Percentiles rank a stretch among this genome's conserved stretches.
phyloP scores from a whole-genome alignment of 2,888 invertebrate genomes.

The Leucophenga maculata region DNA sequence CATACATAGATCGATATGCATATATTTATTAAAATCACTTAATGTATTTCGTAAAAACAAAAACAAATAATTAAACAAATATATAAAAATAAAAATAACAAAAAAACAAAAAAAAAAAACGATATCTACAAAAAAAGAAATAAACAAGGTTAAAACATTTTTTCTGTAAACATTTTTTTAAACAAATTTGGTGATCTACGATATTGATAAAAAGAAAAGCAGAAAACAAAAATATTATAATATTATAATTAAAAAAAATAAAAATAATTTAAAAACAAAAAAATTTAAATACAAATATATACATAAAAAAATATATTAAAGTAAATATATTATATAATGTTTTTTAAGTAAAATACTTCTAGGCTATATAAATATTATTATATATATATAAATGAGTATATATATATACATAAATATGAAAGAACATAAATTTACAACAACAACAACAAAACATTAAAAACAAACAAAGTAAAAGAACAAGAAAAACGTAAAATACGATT shows the following conservation, averaged over 20 bases:
- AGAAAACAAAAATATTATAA: constrained; percentile 28
- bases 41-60: constrained; percentile 33
- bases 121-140: constrained; percentile 25
- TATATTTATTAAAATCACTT: constrained; percentile 25
- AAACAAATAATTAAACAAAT: constrained; percentile 24
- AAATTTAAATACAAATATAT: constrained; percentile 42
- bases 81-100: constrained; percentile 20
- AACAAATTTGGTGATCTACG: constrained; percentile 69
- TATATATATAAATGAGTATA: constrained; percentile 46
- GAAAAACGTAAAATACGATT: constrained; percentile 19
- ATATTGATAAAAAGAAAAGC: constrained; percentile 52
- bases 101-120: constrained; percentile 10
- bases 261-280: constrained; percentile 42
- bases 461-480: constrained; percentile 32
- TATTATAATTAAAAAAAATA: constrained; percentile 50
- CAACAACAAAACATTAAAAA: constrained; percentile 49
- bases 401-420: constrained; percentile 61
- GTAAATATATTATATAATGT: constrained; percentile 46
- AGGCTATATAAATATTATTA: constrained; percentile 42
- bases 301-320: constrained; percentile 29
- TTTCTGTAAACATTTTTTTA: constrained; percentile 65
- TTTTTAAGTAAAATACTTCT: constrained; percentile 30
- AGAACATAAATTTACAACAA: constrained; percentile 62
- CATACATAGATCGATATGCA: not conserved
- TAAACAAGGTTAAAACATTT: constrained; percentile 34